Evolutionary conservation across 2,888 invertebrate species (phyloP).

Genomic region (Merodon equestris): DNA sequence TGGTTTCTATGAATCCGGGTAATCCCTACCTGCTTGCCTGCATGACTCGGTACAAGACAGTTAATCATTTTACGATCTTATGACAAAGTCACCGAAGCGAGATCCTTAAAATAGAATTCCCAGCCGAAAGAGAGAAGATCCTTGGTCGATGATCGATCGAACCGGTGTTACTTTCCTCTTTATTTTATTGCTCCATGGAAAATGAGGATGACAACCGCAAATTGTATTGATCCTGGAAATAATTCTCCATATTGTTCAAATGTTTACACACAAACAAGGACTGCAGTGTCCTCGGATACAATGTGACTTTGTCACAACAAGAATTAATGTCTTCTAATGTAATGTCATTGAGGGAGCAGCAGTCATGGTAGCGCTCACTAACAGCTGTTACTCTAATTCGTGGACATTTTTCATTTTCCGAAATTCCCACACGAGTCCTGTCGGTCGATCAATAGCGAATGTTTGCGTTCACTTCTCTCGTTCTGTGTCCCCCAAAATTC

Average conservation of each 20-base stretch:
- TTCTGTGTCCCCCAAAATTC: constrained; percentile 24
- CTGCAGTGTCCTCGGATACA: constrained; percentile 35
- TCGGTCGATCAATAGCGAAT: constrained; percentile 26
- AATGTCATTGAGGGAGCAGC: constrained; percentile 33
- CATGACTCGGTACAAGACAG: constrained; percentile 4
- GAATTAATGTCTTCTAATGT: constrained; percentile 62
- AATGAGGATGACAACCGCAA: constrained; percentile 62
- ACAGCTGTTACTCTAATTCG: constrained; percentile 63
- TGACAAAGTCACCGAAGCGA: constrained; percentile 53
- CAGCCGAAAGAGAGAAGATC: constrained; percentile 26
- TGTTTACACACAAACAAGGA: constrained; percentile 64
- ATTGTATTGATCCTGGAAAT: constrained; percentile 63
- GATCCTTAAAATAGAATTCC: constrained; percentile 64
- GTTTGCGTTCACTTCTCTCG: constrained; percentile 28
- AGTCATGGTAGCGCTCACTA: constrained; percentile 5
- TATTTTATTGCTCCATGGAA: constrained; percentile 30
- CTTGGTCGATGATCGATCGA: constrained; percentile 4
- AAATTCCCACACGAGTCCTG: constrained; percentile 22
- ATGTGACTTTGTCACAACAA: constrained; percentile 67
- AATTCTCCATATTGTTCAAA: constrained; percentile 59
- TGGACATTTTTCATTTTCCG: constrained; percentile 61
- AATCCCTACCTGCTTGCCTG: constrained; percentile 19
- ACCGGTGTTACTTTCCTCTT: constrained; percentile 8
- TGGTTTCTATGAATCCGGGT: constrained; percentile 1
- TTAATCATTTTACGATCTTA: constrained; percentile 57